Evolutionary conservation across 2,113 vertebrate species (phyloP).

Genomic region (Cyprichromis sp.): DNA sequence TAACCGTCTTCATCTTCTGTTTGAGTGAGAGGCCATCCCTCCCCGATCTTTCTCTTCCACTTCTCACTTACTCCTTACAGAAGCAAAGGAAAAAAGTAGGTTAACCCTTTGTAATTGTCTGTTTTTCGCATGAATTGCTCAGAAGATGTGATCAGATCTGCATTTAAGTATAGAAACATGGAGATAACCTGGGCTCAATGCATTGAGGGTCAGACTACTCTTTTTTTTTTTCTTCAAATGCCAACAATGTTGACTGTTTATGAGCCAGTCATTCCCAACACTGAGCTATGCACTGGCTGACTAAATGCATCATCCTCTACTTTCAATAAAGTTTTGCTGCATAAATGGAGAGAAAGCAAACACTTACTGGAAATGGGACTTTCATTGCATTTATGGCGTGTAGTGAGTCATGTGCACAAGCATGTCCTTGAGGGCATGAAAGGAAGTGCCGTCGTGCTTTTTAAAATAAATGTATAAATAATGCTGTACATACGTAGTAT

Average conservation of each 20-base stretch:
- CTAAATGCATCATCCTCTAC: not conserved
- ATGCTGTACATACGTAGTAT: not conserved
- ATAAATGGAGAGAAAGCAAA: not conserved
- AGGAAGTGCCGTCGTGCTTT: not conserved
- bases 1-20: conserved; percentile 50
- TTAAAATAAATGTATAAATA: not conserved
- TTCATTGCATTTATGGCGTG: not conserved
- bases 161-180: not conserved
- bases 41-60: conserved; percentile 14
- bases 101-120: not conserved
- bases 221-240: not conserved
- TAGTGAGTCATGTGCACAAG: not conserved
- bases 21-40: conserved; percentile 16
- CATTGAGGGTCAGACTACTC: not conserved
- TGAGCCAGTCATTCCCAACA: not conserved
- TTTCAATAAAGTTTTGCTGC: not conserved
- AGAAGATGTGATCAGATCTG: not conserved
- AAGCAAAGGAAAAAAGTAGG: not conserved
- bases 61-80: conserved; percentile 12
- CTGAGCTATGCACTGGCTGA: not conserved
- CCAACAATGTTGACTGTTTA: not conserved
- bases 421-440: not conserved
- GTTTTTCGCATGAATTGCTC: not conserved
- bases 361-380: not conserved
- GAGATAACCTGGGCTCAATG: not conserved